These are phyloP conservation scores for Okamejei kenojei DNA, from an alignment of 2,797 vertebrate genomes.

Conservation along the genomic window DNA sequence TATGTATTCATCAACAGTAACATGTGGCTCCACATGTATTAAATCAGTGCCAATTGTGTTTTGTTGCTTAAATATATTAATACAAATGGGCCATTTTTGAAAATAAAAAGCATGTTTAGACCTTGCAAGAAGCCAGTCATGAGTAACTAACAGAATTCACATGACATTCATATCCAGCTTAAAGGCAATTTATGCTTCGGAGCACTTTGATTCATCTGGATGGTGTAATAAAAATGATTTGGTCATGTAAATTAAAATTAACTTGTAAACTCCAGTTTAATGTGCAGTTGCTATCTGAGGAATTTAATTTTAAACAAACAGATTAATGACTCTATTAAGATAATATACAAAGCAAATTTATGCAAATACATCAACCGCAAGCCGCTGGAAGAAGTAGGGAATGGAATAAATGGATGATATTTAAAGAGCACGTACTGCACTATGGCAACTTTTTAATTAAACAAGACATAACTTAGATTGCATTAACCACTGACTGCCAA, in stretches of 20 bases:
- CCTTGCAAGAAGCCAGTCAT: not conserved
- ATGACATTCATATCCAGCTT: not conserved
- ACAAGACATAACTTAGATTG: not conserved
- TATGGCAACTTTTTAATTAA: not conserved
- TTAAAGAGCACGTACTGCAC: not conserved
- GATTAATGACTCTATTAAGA: not conserved
- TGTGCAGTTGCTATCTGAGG: not conserved
- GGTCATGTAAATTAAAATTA: not conserved
- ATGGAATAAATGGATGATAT: not conserved
- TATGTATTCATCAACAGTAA: not conserved
- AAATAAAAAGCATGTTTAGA: not conserved
- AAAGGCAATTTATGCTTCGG: not conserved
- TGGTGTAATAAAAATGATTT: not conserved
- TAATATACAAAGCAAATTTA: not conserved
- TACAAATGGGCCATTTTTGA: not conserved
- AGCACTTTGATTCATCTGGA: not conserved
- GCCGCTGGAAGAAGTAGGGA: not conserved
- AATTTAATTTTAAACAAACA: not conserved
- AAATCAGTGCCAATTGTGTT: not conserved
- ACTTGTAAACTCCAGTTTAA: slow-evolving; percentile 9
- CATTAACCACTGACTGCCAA: not conserved
- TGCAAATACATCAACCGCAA: not conserved
- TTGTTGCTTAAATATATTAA: not conserved
- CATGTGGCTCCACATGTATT: not conserved
- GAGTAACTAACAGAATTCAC: not conserved